Base-by-base conservation (phyloP, 2,888 invertebrate species). In the Odontocolon sp. region DNA sequence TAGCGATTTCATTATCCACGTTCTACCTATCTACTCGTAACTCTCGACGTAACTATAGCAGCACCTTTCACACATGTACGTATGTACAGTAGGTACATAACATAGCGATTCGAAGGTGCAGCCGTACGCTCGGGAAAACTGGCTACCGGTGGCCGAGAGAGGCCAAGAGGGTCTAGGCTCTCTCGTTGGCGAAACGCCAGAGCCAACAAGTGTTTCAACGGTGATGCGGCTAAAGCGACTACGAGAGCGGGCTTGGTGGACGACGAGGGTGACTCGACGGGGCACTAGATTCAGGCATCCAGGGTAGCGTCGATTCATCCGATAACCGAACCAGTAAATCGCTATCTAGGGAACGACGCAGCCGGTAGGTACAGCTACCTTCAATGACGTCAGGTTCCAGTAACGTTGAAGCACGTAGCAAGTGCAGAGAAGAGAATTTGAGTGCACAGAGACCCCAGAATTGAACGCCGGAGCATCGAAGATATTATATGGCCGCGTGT, bases 191-290 rank as follows among this genome's bases (percentile, higher is more conserved):
- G 61, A 78, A 82, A 76, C 75, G 86, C 85, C 84, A 83, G 81
- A 82, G 84, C 87, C 87, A 88, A 88, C 88, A 88, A 88, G 88
- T 88, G 88, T 88, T 87, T 79, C 81, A 82, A 81, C 81, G 82
- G 80, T 80, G 74, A 80, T 79, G 75, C 26, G 63, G 68, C 36
- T 63, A 52, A 68, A 64, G 33, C n/a, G n/a, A n/a, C n/a, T n/a
- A 40, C 47, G 57, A 54, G 68, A 42, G 42, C 77, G 40, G 69
- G 68, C 69, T 77, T 64, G 64, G 59, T 69, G 68, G 64, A 21
- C 50, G 52, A 69, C 36, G 33, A 21, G 54, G 52, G 36, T 50
- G 23, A 36, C 47, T 64, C 16, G 9, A 50, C 50, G 38, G 64
- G 16, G 50, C 33, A 26, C 21, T 50, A n/a, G 23, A 31, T 50